Evolutionary conservation across 2,888 invertebrate genomes (phyloP), one percentile per base, ranked within the genome.

Genomic region (Gymnocheta viridis): DNA sequence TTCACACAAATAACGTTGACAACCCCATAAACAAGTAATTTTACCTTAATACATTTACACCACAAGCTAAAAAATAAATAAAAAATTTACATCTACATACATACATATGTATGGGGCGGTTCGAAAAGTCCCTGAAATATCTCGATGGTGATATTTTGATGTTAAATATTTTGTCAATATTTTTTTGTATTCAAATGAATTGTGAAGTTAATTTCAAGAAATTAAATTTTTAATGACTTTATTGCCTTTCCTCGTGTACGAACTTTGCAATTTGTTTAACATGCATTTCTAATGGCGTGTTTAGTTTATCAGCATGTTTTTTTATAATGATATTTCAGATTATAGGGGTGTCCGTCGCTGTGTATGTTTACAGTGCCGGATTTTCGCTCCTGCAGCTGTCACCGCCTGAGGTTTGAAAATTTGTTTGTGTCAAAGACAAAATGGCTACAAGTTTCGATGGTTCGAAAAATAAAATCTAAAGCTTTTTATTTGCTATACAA

Each of bases 21-120:
- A 78, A 69, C 56, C 38, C 54, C 38, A 67, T 73, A 77, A 81
- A 77, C 81, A 77, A 77, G 80, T 74, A 81, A 64, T 84, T 84
- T 81, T 41, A 81, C 54, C 62, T 64, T 73, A 77, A 77, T 69
- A 62, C 44, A 24, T 54, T 35, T 49, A 24, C 24, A 22, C 22
- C 7, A 69, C 54, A 78, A 22, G 24, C 24, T n/a, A 29, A 66
- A 27, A 41, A n/a, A n/a, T n/a, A n/a, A n/a, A n/a, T n/a, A n/a
- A n/a, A n/a, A n/a, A n/a, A n/a, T n/a, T n/a, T n/a, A 41, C 22
- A 38, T 38, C 19, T 60, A 22, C 51, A 41, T 69, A 22, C 27
- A 58, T 24, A 51, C 29, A 4, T n/a, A 17, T 1, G 6, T 27
- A 27, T 58, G 19, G 14, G 2, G 12, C 19, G 47, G 62, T 41